phyloP scores from a whole-genome alignment of 2,113 vertebrate genomes.

The Pristiophorus japonicus region DNA sequence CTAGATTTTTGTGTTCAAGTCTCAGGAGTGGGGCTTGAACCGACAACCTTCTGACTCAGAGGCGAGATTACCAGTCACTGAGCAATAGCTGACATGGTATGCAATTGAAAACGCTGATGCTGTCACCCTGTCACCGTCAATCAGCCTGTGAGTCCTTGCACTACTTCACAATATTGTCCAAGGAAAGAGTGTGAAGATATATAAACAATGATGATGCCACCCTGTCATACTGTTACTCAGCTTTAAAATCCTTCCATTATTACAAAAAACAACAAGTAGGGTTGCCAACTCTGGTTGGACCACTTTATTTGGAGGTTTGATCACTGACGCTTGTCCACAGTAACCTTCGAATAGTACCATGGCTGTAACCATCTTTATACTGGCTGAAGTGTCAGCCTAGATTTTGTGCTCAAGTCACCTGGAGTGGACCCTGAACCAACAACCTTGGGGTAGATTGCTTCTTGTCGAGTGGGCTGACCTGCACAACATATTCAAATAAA shows the following conservation, averaged over 20 bases:
- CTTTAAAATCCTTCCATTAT: not conserved
- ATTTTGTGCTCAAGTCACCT: too few relatives aligned
- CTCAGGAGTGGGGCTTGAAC: too few relatives aligned
- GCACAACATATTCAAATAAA: not conserved
- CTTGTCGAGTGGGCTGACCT: not conserved
- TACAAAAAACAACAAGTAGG: not conserved
- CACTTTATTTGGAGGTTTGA: not conserved
- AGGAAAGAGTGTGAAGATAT: not conserved
- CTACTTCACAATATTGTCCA: too few relatives aligned
- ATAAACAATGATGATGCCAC: not conserved
- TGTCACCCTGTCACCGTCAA: too few relatives aligned
- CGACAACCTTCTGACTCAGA: too few relatives aligned
- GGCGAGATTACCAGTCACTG: too few relatives aligned
- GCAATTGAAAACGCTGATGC: too few relatives aligned
- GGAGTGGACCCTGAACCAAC: too few relatives aligned
- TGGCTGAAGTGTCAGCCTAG: too few relatives aligned
- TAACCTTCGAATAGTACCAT: not conserved
- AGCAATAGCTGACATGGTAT: too few relatives aligned
- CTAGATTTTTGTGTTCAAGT: too few relatives aligned
- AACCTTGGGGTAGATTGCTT: not conserved
- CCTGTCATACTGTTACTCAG: not conserved
- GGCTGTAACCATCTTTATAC: too few relatives aligned
- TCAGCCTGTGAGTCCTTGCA: not conserved
- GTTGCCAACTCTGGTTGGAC: not conserved
- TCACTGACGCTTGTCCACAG: not conserved